Evolutionary conservation across 2,888 invertebrate species (phyloP).

Genomic region (Argynnis bischoffii): DNA sequence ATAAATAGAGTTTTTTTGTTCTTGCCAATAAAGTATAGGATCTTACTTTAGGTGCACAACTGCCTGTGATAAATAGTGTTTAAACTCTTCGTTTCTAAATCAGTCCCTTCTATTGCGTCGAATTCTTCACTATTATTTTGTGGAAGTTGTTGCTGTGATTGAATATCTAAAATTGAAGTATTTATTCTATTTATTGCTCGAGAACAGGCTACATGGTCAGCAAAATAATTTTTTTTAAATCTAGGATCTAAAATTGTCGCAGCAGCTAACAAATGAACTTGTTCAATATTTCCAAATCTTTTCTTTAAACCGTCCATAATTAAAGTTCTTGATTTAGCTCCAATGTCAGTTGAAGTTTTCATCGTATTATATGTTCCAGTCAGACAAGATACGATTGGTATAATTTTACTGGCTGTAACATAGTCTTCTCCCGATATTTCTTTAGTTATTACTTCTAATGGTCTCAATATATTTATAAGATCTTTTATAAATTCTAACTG

Average conservation of each 20-base stretch:
- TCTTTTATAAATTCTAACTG: slow-evolving; percentile 4
- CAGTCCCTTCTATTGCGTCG: slow-evolving; percentile 37
- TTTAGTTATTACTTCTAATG: slow-evolving; percentile 47
- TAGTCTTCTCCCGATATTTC: slow-evolving; percentile 47
- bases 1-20: slow-evolving; percentile 49
- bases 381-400: slow-evolving; percentile 45
- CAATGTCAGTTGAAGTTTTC: slow-evolving; percentile 42
- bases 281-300: slow-evolving; percentile 41
- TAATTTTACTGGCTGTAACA: slow-evolving; percentile 48
- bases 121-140: slow-evolving; percentile 43
- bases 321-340: slow-evolving; percentile 39
- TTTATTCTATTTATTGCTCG: slow-evolving; percentile 43
- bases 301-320: slow-evolving; percentile 38
- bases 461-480: slow-evolving; percentile 44
- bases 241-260: slow-evolving; percentile 45
- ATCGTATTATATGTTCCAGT: slow-evolving; percentile 47
- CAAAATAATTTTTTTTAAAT: slow-evolving; percentile 43
- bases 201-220: slow-evolving; percentile 43
- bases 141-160: slow-evolving; percentile 41
- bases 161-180: slow-evolving; percentile 43
- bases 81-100: slow-evolving; percentile 47
- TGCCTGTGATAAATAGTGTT: slow-evolving; percentile 50
- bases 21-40: slow-evolving; percentile 48
- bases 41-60: slow-evolving; percentile 49
- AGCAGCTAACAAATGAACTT: slow-evolving; percentile 44